phyloP scores from a whole-genome alignment of 2,888 invertebrate genomes.

The Mayetiola destructor region DNA sequence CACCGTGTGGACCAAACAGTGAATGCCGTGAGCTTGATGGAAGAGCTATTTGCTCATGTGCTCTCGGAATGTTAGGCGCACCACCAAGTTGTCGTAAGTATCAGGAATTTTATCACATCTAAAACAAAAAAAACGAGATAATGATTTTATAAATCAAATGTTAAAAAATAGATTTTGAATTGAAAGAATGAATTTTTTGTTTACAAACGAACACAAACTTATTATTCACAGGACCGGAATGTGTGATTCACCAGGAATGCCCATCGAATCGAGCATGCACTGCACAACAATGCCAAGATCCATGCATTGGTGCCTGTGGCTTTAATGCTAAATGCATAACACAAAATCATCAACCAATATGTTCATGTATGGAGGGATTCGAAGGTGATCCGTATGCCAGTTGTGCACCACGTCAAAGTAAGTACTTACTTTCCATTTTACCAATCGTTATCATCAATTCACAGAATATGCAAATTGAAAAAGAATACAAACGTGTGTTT shows the following conservation, averaged over 20 bases:
- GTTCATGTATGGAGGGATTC: constrained; percentile 52
- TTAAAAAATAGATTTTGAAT: too few species aligned
- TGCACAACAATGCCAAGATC: constrained; percentile 55
- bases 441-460: not conserved
- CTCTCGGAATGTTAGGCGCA: constrained; percentile 56
- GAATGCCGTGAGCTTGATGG: constrained; percentile 52
- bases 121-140: too few species aligned
- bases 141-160: too few species aligned
- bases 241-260: constrained; percentile 58
- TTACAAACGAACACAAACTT: too few species aligned
- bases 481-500: not conserved
- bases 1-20: constrained; percentile 65
- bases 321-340: constrained; percentile 53
- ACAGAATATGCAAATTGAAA: constrained; percentile 18
- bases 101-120: too few species aligned
- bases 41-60: constrained; percentile 59
- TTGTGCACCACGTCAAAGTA: constrained; percentile 47
- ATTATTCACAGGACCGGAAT: too few species aligned
- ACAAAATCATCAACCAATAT: constrained; percentile 57
- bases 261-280: constrained; percentile 56
- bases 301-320: constrained; percentile 62
- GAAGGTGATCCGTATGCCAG: constrained; percentile 69
- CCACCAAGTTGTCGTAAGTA: constrained; percentile 68
- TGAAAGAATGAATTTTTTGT: too few species aligned
- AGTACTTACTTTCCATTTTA: constrained; percentile 29